Evolutionary conservation across 2,113 vertebrate species (phyloP), one percentile per base, ranked within the genome.

Genomic region (Oryzias celebensis): DNA sequence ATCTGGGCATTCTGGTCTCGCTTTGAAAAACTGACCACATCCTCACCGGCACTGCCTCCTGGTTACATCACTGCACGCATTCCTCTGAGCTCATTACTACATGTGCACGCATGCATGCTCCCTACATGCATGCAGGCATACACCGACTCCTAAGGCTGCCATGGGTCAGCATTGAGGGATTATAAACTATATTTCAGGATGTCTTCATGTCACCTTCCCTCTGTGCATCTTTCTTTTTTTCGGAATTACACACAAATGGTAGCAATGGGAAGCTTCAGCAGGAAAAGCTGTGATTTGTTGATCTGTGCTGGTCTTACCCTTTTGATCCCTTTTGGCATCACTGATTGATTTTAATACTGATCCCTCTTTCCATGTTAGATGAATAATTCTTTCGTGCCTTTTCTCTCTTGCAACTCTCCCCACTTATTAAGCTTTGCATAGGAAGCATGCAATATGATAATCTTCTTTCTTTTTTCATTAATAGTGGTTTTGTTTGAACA

Each of bases 31-130:
- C 50, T 63, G 57, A 80, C 63, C 65, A 57, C 48, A 67, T 60
- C 58, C 58, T 58, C 52, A 58, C 65, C 68, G 42, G 69, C 18
- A 14, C 72, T 42, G 24, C 74, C 73, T 78, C 60, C 67, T 36
- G 59, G 65, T 86, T 80, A 80, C 70, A 72, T 86, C 77, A 85
- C 65, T 51, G 65, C 71, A 64, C 48, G 14, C 71, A 71, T 63
- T 53, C 50, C 51, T 46, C 62, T 58, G 41, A 58, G 51, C 54
- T 62, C 75, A 73, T 41, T 43, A 78, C 47, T 14, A 26, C 61
- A 49, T 1, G 52, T 59, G 49, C 57, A 16, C 13, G n/a, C 64
- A 62, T 13, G 20, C 51, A 65, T 2, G 13, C 57, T 28, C 64
- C 47, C 43, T 36, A 46, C 42, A 49, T 51, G 43, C 55, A 61